phyloP scores from a whole-genome alignment of 2,888 invertebrate species.

The Thumatha senex region DNA sequence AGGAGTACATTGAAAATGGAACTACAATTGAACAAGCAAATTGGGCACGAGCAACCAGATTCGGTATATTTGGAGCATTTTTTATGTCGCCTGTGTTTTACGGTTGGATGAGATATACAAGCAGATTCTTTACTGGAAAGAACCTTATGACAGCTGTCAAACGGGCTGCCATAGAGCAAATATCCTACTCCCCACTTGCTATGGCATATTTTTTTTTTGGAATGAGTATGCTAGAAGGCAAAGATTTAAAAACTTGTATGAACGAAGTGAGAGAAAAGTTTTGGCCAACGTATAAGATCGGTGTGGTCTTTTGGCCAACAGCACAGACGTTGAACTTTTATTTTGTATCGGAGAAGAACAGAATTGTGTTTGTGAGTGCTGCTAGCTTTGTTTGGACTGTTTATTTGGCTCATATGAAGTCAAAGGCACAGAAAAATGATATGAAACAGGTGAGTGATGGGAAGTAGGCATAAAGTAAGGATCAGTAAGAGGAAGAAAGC shows the following conservation, averaged over 20 bases:
- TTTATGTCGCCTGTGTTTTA: slow-evolving; percentile 91
- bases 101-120: slow-evolving; percentile 86
- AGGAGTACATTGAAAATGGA: slow-evolving; percentile 79
- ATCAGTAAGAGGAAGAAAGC: not conserved
- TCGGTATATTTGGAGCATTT: slow-evolving; percentile 87
- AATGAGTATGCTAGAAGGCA: slow-evolving; percentile 88
- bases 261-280: slow-evolving; percentile 88
- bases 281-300: slow-evolving; percentile 88
- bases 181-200: slow-evolving; percentile 88
- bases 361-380: slow-evolving; percentile 88
- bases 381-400: slow-evolving; percentile 91
- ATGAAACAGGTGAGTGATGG: not conserved
- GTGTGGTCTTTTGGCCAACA: slow-evolving; percentile 87
- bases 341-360: slow-evolving; percentile 87
- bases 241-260: slow-evolving; percentile 82
- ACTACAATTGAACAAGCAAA: slow-evolving; percentile 59
- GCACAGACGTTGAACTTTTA: slow-evolving; percentile 89
- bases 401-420: slow-evolving; percentile 90
- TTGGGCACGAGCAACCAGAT: slow-evolving; percentile 86
- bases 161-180: slow-evolving; percentile 84
- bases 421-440: slow-evolving; percentile 51
- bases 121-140: slow-evolving; percentile 55
- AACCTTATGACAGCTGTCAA: slow-evolving; percentile 57
- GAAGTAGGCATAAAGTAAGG: slow-evolving; percentile 1
- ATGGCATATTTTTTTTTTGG: slow-evolving; percentile 90